Evolutionary conservation across 1,140 invertebrate species (phyloP).

Genomic region (Drosophila sp.): DNA sequence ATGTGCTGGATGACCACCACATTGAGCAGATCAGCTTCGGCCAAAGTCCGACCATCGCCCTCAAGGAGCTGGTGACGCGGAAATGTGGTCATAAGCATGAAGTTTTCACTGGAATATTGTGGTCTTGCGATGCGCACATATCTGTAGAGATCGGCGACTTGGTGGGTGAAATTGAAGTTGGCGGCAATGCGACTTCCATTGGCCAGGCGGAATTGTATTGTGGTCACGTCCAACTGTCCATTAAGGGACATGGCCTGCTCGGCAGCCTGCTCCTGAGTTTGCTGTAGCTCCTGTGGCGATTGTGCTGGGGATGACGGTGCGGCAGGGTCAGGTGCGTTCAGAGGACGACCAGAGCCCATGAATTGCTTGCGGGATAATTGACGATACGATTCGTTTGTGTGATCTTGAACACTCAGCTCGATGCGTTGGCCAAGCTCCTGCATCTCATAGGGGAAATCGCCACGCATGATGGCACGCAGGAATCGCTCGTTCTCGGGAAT

Average conservation of each 20-base stretch:
- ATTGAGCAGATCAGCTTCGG: conserved; percentile 57
- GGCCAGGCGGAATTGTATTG: conserved; percentile 56
- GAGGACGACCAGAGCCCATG: conserved; percentile 52
- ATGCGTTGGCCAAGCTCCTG: conserved; percentile 37
- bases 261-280: conserved; percentile 4
- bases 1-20: conserved; percentile 68
- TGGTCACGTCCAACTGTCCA: conserved; percentile 24
- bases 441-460: conserved; percentile 63
- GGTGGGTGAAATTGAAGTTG: conserved; percentile 59
- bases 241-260: conserved; percentile 33
- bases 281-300: conserved; percentile 1
- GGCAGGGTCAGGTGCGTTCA: conserved; percentile 15
- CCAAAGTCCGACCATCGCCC: conserved; percentile 50
- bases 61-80: conserved; percentile 55
- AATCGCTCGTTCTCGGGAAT: conserved; percentile 62
- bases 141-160: conserved; percentile 53
- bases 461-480: conserved; percentile 56
- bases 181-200: conserved; percentile 60
- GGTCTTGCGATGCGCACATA: conserved; percentile 58
- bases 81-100: conserved; percentile 58
- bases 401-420: conserved; percentile 60
- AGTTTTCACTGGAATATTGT: conserved; percentile 37
- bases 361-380: conserved; percentile 60
- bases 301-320: neutral
- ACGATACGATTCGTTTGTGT: conserved; percentile 58